phyloP scores from a whole-genome alignment of 2,113 vertebrate species.

The Macrotis lagotis region DNA sequence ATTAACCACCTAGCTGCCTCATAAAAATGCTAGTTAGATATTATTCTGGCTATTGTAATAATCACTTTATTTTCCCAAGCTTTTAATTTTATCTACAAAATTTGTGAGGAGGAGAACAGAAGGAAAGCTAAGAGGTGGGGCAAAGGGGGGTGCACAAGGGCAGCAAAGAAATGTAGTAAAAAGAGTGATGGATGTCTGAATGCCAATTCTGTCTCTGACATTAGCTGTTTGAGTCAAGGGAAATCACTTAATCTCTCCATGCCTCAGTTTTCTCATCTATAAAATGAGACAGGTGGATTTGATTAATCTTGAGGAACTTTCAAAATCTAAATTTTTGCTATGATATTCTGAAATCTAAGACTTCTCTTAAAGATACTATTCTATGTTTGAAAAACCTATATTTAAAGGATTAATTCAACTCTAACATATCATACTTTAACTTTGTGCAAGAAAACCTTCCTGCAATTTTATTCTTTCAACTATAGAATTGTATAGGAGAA shows the following conservation, averaged over 20 bases:
- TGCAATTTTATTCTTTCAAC: too few species aligned
- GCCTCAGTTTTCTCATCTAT: neutral
- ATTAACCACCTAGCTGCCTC: neutral
- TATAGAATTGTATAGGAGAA: too few species aligned
- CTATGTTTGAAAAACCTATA: too few species aligned
- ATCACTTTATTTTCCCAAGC: neutral
- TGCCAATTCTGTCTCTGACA: neutral
- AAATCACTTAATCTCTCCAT: neutral
- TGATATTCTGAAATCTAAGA: too few species aligned
- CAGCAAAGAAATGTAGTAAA: neutral
- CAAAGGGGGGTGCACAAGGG: fast-evolving
- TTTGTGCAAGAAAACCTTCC: too few species aligned
- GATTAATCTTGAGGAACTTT: neutral
- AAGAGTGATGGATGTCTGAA: neutral
- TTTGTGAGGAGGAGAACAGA: neutral
- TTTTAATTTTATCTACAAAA: neutral
- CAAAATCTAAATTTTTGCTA: too few species aligned
- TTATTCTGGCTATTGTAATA: neutral
- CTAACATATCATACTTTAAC: too few species aligned
- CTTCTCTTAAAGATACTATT: too few species aligned
- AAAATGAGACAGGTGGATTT: neutral
- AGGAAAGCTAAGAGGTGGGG: neutral
- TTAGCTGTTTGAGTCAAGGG: neutral
- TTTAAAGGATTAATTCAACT: too few species aligned
- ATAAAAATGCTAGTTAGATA: neutral